Base-by-base conservation (phyloP, 2,113 vertebrate species). In the Tragelaphus strepsiceros region DNA sequence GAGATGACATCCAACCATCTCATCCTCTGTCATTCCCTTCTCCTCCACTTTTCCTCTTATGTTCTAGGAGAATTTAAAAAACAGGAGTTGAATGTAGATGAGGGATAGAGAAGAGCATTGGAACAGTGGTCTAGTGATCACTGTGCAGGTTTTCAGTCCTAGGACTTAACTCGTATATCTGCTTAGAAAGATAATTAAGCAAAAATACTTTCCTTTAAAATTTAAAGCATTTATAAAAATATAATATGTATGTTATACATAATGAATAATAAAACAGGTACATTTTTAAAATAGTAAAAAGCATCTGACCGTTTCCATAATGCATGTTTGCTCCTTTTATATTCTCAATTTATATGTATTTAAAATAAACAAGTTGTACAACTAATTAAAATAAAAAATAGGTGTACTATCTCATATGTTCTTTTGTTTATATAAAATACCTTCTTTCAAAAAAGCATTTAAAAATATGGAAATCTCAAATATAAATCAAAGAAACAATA, bases 261-360 rank as follows among this genome's bases (percentile, higher is more conserved):
- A n/a, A 67, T 35, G 16, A 32, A 67, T 22, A 39, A 5, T 35
- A 83, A 17, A 61, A 10, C 78, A 26, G 16, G 4, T 19, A 35
- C 1, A 10, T n/a, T 67, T 67, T 51, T 39, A 51, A 81, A 88
- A 49, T 11, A 35, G 24, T 74, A 77, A 46, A 58, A 82, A 28
- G 92, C 19, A 3, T 54, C 28, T 39, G 5, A 9, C 7, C 1
- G 62, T 2, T 0, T 71, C 7, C 2, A 2, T 4, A 46, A 35
- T 14, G 4, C 8, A 58, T 39, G 1, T 2, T 82, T 54, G 1
- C 6, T 71, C 14, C 32, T 85, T 85, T 77, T 26, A 17, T 17
- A 71, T 32, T 59, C 4, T 3, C 5, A 30, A 2, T 77, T 39
- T 43, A 13, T 15, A 43, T 43, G 11, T 77, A 77, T 77, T 58